Evolutionary conservation across 2,113 vertebrate species (phyloP), one percentile per base, ranked within the genome.

Genomic region (Tachuris rubrigastra): DNA sequence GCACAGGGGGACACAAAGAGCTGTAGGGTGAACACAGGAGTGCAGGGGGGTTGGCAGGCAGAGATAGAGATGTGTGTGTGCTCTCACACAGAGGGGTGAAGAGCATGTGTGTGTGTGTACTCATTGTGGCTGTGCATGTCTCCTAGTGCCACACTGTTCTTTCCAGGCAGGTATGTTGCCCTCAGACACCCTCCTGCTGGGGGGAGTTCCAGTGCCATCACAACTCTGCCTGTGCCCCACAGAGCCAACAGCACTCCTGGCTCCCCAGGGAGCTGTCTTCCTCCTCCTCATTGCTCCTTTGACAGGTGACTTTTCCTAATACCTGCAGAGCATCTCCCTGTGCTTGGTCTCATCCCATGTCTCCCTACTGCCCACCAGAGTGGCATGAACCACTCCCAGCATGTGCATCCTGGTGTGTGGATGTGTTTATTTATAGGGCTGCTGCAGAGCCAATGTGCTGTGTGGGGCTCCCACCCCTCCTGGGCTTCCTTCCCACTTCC

Each of bases 341-440:
- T 10, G 80, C 81, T 25, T 4, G 23, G n/a, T 83, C 50, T 92
- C 12, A 0, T 74, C 66, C 79, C n/a, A 3, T 56, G 59, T 41
- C 55, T 80, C 81, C 47, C 66, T 0, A 0, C 78, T 49, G 46
- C 60, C 71, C 7, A 6, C n/a, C 2, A 4, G 71, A 91, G 30
- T 46, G 1, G 8, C 63, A 5, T 0, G 0, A 44, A 33, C 53
- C 24, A 2, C 42, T 62, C 69, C 72, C 5, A 8, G 49, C 23
- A 5, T n/a, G 62, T 65, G 89, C 1, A 23, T 68, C 2, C 7
- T 3, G 25, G 13, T 1, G 10, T 35, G 93, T 90, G 79, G 80
- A 80, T 62, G 90, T 85, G 46, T 82, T 93, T 95, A 93, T 91
- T 91, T 89, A 66, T 83, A 91, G 89, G 82, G 84, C 52, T 92